phyloP scores from a whole-genome alignment of 2,797 vertebrate species.

The Dromococcyx pavoninus region DNA sequence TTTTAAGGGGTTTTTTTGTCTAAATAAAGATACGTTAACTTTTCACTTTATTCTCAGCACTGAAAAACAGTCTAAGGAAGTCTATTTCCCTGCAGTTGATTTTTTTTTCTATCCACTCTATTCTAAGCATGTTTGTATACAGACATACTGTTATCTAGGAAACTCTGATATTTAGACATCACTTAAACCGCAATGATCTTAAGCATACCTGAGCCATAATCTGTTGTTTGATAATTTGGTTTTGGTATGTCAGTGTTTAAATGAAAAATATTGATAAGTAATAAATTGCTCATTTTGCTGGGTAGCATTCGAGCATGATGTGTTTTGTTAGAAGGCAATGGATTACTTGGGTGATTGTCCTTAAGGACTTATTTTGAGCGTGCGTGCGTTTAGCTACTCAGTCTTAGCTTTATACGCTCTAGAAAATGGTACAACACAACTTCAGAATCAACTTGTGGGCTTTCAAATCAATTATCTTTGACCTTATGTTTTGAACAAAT shows the following conservation, averaged over 20 bases:
- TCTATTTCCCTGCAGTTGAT: not conserved
- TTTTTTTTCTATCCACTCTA: not conserved
- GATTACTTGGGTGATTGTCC: not conserved
- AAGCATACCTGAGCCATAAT: not conserved
- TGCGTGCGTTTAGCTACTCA: not conserved
- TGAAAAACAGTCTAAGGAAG: not conserved
- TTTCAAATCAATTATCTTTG: not conserved
- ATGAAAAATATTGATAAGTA: not conserved
- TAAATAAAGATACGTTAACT: not conserved
- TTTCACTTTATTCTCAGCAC: not conserved
- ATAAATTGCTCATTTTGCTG: not conserved
- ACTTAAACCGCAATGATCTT: not conserved
- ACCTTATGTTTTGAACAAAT: not conserved
- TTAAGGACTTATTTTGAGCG: not conserved
- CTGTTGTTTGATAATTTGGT: not conserved
- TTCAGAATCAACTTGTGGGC: not conserved
- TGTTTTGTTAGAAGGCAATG: not conserved
- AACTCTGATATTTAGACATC: not conserved
- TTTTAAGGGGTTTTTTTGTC: not conserved
- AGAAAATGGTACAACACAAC: not conserved
- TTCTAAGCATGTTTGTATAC: not conserved
- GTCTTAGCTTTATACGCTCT: not conserved
- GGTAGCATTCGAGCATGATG: not conserved
- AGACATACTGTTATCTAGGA: not conserved
- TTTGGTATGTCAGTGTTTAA: not conserved